These are phyloP conservation scores for Rhinichthys osculus DNA, from an alignment of 2,797 vertebrate genomes.

Conservation along the genomic window DNA sequence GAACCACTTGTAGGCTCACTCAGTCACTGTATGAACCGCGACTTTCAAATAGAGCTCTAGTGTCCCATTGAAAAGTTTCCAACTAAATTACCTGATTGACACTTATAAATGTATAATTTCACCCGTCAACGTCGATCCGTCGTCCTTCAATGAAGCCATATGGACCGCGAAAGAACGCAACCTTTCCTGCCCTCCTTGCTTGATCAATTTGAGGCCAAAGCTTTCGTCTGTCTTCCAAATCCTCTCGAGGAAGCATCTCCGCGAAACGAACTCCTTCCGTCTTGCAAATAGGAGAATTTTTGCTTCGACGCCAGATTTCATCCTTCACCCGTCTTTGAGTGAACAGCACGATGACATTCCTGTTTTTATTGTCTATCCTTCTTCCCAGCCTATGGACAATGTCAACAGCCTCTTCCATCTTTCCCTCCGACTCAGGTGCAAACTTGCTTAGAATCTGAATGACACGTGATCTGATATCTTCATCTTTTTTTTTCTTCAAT, in stretches of 20 bases:
- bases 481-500: slow-evolving; percentile 7
- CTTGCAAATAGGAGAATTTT: not conserved
- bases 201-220: slow-evolving; percentile 28
- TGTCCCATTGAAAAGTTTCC: not conserved
- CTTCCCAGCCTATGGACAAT: not conserved
- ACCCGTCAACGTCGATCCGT: not conserved
- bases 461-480: not conserved
- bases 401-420: not conserved
- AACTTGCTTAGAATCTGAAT: not conserved
- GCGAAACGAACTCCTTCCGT: not conserved
- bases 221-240: slow-evolving; percentile 21
- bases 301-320: not conserved
- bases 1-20: not conserved
- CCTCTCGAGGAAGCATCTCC: slow-evolving; percentile 10
- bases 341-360: slow-evolving; percentile 10
- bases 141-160: not conserved
- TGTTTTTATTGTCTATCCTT: slow-evolving; percentile 24
- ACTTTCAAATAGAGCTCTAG: not conserved
- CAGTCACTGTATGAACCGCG: not conserved
- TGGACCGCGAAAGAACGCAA: not conserved
- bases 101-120: not conserved
- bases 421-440: not conserved
- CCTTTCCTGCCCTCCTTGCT: slow-evolving; percentile 7
- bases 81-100: not conserved
- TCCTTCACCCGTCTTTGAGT: not conserved